Base-by-base conservation (phyloP, 2,888 invertebrate species). In the Troides aeacus region DNA sequence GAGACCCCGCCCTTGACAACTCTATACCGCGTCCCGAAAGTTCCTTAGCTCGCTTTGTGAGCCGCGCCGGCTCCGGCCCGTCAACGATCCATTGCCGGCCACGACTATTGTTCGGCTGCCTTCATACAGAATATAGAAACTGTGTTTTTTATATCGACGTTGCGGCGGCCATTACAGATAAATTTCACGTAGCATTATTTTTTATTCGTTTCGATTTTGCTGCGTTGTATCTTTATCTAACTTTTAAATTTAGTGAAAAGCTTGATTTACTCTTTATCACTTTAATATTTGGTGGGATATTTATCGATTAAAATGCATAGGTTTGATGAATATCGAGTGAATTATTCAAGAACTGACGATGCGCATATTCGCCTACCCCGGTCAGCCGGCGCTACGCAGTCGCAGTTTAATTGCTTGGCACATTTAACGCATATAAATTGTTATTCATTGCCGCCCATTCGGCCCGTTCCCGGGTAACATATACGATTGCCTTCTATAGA, bases 1-100 rank as follows among this genome's bases (percentile, higher is more conserved):
- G 84, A 89, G 84, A 92, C 93, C 85, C 93, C 93, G 93, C 93
- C 93, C 92, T 91, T 93, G 93, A 94, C 93, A 93, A 93, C 93
- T 94, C 93, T 93, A 94, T 94, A 93, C 81, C 79, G 83, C 81
- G 86, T 82, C 76, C 81, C 75, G 79, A 72, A 82, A 87, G 85
- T 79, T 87, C 81, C 82, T 82, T 79, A 77, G 77, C 83, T 80
- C 75, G 76, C 74, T 70, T 74, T 66, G 75, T 75, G 78, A 74
- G 74, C 77, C 73, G 72, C 73, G 71, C 75, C 75, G 78, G 71
- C 68, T 80, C 72, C 72, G 78, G 70, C 62, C 66, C 69, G 50
- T 36, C 67, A 15, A 23, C 42, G 24, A 30, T 42, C 23, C 66
- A 56, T 67, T 57, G 67, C 67, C 59, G 46, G 62, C 69, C 42